Base-by-base conservation (phyloP, 1,140 invertebrate genomes). In the Leptinotarsa texana region DNA sequence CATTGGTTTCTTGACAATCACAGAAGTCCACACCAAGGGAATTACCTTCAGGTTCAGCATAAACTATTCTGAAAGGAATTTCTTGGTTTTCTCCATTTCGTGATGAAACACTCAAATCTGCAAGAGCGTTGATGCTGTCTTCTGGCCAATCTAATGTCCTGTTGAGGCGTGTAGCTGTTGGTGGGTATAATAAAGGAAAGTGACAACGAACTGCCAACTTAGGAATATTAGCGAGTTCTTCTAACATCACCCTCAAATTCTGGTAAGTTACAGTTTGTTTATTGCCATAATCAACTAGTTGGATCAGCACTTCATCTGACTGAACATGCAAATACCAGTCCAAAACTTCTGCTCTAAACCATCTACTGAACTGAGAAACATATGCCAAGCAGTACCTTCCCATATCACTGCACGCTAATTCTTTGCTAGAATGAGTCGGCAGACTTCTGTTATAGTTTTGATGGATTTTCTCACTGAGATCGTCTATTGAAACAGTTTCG, bases 221-320 rank as follows among this genome's bases (percentile, higher is more conserved):
- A 15, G 81, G 80, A 48, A 81, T 75, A 11, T 73, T 15, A 49
- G 70, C 13, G 13, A 81, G 66, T 22, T 81, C 76, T 66, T 74
- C 13, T 5, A 77, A 74, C 62, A 82, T 63, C n/a, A n/a, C 24
- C 51, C 69, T 73, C 11, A 82, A 73, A 47, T 76, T 66, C 66
- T 71, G 75, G 67, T 74, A 80, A 24, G 70, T 65, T 18, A 65
- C 75, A n/a, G 22, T 57, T 48, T 15, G 15, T 57, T 69, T 75
- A 24, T 77, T 77, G 1, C 81, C 81, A 71, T 74, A 80, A 75
- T 82, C 81, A 4, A 80, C 77, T 47, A 78, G 69, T 62, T 77
- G 70, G 17, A 80, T 71, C 15, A 75, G 24, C 4, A 82, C 74
- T 15, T 66, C 67, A 15, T 76, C 75, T 4, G 63, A 57, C n/a